A percentile compares a stretch with the other conserved stretches of the same genome.
phyloP scores from a whole-genome alignment of 2,888 invertebrate species.

The Erebia ligea region DNA sequence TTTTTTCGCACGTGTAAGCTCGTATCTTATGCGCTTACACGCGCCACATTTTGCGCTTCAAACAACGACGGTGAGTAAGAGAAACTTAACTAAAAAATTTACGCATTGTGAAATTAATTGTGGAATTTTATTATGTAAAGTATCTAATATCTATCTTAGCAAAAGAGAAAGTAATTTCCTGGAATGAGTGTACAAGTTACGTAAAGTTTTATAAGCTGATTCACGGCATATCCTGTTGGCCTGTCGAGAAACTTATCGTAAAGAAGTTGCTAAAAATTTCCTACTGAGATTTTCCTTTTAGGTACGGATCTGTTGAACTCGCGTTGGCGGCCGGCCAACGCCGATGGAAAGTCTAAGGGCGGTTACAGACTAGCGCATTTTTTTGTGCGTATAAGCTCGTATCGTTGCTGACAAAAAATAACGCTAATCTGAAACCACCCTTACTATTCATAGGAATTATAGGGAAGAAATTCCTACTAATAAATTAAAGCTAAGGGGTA shows the following conservation, averaged over 20 bases:
- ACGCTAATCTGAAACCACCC: too few relatives aligned
- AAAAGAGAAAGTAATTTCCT: neutral
- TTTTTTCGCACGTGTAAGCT: too few relatives aligned
- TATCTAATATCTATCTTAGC: neutral
- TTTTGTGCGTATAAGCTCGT: too few relatives aligned
- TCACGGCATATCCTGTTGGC: neutral
- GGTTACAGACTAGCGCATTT: too few relatives aligned
- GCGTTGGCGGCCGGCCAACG: neutral
- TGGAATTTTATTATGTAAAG: neutral
- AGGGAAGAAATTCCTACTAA: neutral
- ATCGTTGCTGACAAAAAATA: too few relatives aligned
- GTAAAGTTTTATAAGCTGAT: slow-evolving; percentile 11
- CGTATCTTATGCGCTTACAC: too few relatives aligned
- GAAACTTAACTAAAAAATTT: too few relatives aligned
- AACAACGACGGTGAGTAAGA: too few relatives aligned
- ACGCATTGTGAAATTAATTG: neutral
- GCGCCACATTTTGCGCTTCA: too few relatives aligned
- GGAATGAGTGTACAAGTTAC: slow-evolving; percentile 1
- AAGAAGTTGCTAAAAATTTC: slow-evolving; percentile 15
- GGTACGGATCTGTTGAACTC: slow-evolving; percentile 8
- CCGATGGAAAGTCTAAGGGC: neutral
- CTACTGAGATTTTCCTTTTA: slow-evolving; percentile 8
- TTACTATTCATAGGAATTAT: slow-evolving; percentile 2
- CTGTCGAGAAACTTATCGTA: slow-evolving; percentile 13
- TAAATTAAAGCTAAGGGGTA: neutral